Base-by-base conservation (phyloP, 2,113 vertebrate species). In the Fregetta grallaria region DNA sequence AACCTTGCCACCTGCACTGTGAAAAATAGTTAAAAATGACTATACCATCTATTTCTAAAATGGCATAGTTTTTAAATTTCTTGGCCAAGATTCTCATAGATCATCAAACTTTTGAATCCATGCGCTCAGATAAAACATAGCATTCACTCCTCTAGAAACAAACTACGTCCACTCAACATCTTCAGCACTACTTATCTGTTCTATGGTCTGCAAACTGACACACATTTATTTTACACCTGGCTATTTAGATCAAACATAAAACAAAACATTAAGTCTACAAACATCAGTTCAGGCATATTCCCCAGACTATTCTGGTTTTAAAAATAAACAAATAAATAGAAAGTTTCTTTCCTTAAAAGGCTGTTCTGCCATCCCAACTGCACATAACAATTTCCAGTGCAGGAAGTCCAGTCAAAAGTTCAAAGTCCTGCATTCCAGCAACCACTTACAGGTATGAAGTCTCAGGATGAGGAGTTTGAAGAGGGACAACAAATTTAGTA, bases 41-140 rank as follows among this genome's bases (percentile, higher is more conserved):
- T 23, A 11, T 49, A 15, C 7, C 0, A 1, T 47, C 2, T 42
- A 40, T 79, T 84, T 80, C 25, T 73, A 15, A 91, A 78, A 5
- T 22, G 13, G 1, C 3, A 17, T 3, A 7, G 4, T n/a, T 59
- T 50, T 72, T 7, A 6, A 50, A 84, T 67, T 81, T 74, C 66
- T 72, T 2, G 4, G 11, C 8, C 15, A 71, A 71, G 30, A 19
- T 15, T 67, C 5, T 86, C 13, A 34, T 1, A 61, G 44, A 23
- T 50, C 19, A 29, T 45, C 55, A 55, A 59, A 38, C 5, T 61
- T 55, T 52, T 59, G 22, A 42, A 79, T 61, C 7, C 8, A 8
- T 52, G 14, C 15, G 44, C 0, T 0, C 6, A 47, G 65, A 25
- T 42, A 14, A 42, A 87, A 22, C 7, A 12, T 62, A 5, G 3